Percentiles rank a stretch among this genome's conserved stretches.
phyloP scores from a whole-genome alignment of 2,888 invertebrate species.

The Automeris io region DNA sequence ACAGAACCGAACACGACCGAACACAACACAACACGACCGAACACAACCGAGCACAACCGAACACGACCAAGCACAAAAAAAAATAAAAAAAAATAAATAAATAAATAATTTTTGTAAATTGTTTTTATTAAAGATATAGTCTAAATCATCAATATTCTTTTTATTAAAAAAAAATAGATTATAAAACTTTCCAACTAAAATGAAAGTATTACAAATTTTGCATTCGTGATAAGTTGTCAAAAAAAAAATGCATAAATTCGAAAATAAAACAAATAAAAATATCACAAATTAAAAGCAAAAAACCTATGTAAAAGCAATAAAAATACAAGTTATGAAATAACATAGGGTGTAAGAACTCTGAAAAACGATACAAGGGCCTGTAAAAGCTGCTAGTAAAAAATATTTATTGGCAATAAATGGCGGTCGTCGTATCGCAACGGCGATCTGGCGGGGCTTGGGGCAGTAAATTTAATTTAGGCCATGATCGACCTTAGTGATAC shows the following conservation, averaged over 20 bases:
- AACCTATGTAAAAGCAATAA: constrained; percentile 29
- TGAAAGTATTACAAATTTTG: no score
- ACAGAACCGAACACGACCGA: no score
- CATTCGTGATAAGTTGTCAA: not conserved
- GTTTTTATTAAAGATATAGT: no score
- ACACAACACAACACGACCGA: no score
- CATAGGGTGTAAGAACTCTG: constrained; percentile 34
- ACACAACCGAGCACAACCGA: no score
- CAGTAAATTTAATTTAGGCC: constrained; percentile 62
- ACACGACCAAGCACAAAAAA: no score
- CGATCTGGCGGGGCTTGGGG: constrained; percentile 45
- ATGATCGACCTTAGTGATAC: constrained; percentile 33
- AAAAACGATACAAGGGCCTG: constrained; percentile 33
- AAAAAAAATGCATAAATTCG: not conserved
- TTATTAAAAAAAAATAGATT: no score
- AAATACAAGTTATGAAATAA: constrained; percentile 34
- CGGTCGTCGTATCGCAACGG: constrained; percentile 46
- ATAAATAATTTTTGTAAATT: no score
- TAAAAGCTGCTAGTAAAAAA: constrained; percentile 57
- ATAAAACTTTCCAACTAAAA: no score
- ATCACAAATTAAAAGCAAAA: constrained; percentile 29
- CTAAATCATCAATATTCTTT: no score
- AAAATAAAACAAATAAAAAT: constrained; percentile 10
- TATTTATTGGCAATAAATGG: constrained; percentile 63
- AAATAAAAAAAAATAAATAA: no score